These are phyloP conservation scores for Corythornis leucogaster DNA, from an alignment of 2,797 vertebrate genomes.

Conservation along the genomic window DNA sequence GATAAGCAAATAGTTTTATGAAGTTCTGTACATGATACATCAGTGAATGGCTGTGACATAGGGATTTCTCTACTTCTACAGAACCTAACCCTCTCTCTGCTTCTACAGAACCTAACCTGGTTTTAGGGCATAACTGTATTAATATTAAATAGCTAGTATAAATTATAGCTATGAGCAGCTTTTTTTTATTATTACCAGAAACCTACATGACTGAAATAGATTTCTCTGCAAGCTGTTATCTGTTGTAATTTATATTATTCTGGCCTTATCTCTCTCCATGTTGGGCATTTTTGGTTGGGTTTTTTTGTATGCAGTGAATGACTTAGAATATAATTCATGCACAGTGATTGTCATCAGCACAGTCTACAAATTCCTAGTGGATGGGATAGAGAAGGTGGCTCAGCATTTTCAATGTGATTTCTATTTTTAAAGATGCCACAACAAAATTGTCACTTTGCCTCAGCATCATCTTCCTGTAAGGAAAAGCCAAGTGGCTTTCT, in stretches of 20 bases:
- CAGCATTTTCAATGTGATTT: not conserved
- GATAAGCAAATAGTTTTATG: conserved; percentile 28
- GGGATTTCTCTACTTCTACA: not conserved
- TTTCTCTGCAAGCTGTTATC: not conserved
- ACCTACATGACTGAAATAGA: not conserved
- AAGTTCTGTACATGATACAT: not conserved
- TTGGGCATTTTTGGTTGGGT: not conserved
- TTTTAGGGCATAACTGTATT: not conserved
- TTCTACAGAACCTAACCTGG: conserved; percentile 14
- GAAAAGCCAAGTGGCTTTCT: not conserved
- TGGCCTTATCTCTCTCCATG: not conserved
- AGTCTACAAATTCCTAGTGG: not conserved
- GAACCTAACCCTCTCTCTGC: not conserved
- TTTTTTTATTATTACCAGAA: not conserved
- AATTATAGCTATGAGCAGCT: not conserved
- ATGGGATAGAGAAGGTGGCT: not conserved
- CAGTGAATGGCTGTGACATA: conserved; percentile 10
- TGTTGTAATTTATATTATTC: not conserved
- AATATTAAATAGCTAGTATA: not conserved
- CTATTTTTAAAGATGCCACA: not conserved
- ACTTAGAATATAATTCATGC: not conserved
- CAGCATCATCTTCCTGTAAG: not conserved
- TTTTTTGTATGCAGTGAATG: not conserved
- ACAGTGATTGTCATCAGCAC: not conserved
- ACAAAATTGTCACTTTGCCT: not conserved